These are phyloP conservation scores for Altica lythri DNA, from an alignment of 2,888 invertebrate species.

Conservation along the genomic window DNA sequence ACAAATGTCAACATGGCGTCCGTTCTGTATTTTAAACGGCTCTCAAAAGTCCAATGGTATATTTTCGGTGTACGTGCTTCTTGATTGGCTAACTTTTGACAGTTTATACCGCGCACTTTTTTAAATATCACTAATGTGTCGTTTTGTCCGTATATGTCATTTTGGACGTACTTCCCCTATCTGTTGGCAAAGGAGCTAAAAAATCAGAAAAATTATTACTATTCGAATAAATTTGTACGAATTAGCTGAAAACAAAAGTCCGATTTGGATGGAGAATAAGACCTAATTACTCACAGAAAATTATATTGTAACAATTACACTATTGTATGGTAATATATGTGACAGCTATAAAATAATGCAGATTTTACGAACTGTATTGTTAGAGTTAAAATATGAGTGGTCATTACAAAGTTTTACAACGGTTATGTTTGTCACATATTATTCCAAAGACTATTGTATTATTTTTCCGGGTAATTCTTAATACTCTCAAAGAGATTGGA, in stretches of 20 bases:
- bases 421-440: conserved; percentile 2
- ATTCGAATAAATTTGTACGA: too few species aligned
- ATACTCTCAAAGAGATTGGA: neutral
- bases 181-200: too few species aligned
- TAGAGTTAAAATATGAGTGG: conserved; percentile 1
- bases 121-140: too few species aligned
- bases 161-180: too few species aligned
- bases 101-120: too few species aligned
- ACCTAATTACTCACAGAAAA: neutral
- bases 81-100: too few species aligned
- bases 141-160: too few species aligned
- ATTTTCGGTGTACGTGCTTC: too few species aligned
- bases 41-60: too few species aligned
- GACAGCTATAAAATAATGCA: conserved; percentile 2
- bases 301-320: neutral
- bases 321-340: conserved; percentile 5
- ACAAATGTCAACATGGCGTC: too few species aligned
- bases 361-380: conserved; percentile 4
- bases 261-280: neutral
- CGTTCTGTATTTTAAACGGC: too few species aligned
- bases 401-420: neutral
- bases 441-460: neutral
- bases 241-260: neutral
- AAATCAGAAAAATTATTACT: too few species aligned
- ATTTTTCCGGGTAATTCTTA: neutral